Evolutionary conservation across 2,113 vertebrate genomes (phyloP), one percentile per base, ranked within the genome.

Genomic region (Trochalopteron elliotii): DNA sequence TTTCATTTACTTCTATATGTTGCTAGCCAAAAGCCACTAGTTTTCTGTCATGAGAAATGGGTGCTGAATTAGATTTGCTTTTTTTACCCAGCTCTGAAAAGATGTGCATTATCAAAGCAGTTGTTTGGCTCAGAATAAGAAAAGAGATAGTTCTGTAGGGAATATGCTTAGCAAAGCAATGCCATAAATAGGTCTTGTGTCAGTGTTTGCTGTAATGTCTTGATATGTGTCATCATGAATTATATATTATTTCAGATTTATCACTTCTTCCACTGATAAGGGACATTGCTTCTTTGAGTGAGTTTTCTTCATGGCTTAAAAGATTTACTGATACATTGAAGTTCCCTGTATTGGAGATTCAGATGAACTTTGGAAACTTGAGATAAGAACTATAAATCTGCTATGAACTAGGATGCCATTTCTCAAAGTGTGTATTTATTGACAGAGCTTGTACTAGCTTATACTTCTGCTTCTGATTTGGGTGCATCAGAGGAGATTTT

Each of bases 181-280:
- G 95, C 91, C 95, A 92, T 98, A 97, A 97, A 97, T 97, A 95
- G 96, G 95, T 81, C 90, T 97, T 90, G 77, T 97, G 97, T 97
- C 81, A 28, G 93, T 94, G 92, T 94, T 95, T 97, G 96, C 96
- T 95, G 95, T 97, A 98, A 96, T 96, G 97, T 96, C 97, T 97
- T 97, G 95, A 96, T 98, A 94, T 89, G 84, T 97, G 97, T 97
- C 91, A 95, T 97, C 96, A 96, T 98, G 97, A 98, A 98, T 98
- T 98, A 98, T 97, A 98, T 98, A 98, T 98, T 97, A 97, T 96
- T 97, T 96, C 87, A 97, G 97, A 98, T 97, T 97, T 97, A 97
- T 98, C 96, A 79, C 96, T 97, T 97, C 84, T 97, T 94, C 87
- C 19, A 40, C 93, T 87, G 94, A 96, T 97, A 97, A 96, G 93